Evolutionary conservation across 2,888 invertebrate genomes (phyloP).

Genomic region (Sphaerophoria taeniata): DNA sequence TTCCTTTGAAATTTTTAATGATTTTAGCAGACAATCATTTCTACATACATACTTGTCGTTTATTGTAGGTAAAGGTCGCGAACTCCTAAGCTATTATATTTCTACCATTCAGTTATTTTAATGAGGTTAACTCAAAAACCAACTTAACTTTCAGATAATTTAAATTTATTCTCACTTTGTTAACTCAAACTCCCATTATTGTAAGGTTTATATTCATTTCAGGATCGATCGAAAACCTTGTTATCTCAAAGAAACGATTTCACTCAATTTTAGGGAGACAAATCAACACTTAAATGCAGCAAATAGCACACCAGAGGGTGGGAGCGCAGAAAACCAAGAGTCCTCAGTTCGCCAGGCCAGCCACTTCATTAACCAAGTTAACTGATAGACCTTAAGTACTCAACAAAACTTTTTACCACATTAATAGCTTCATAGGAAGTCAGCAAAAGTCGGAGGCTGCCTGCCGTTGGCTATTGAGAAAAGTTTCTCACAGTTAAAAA

Average conservation of each 20-base stretch:
- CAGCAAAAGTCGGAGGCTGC: not conserved
- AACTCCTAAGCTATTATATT: no score
- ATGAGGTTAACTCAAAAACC: no score
- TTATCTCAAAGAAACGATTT: conserved; percentile 9
- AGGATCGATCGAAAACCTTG: conserved; percentile 13
- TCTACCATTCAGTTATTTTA: no score
- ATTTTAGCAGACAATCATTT: no score
- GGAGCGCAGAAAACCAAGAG: conserved; percentile 17
- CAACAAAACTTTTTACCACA: conserved; percentile 8
- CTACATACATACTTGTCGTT: no score
- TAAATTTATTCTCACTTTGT: no score
- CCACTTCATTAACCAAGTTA: conserved; percentile 39
- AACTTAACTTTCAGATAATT: no score
- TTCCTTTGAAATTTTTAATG: no score
- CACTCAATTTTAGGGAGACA: not conserved
- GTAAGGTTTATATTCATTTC: not conserved
- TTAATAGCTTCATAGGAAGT: not conserved
- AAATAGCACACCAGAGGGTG: not conserved
- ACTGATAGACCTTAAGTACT: conserved; percentile 39
- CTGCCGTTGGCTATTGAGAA: not conserved
- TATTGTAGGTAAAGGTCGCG: no score
- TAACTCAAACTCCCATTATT: no score
- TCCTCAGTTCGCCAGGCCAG: conserved; percentile 8
- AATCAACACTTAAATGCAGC: conserved; percentile 7
- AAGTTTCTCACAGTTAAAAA: conserved; percentile 32